Evolutionary conservation across 2,797 vertebrate species (phyloP).

Genomic region (Myotis vivesi): DNA sequence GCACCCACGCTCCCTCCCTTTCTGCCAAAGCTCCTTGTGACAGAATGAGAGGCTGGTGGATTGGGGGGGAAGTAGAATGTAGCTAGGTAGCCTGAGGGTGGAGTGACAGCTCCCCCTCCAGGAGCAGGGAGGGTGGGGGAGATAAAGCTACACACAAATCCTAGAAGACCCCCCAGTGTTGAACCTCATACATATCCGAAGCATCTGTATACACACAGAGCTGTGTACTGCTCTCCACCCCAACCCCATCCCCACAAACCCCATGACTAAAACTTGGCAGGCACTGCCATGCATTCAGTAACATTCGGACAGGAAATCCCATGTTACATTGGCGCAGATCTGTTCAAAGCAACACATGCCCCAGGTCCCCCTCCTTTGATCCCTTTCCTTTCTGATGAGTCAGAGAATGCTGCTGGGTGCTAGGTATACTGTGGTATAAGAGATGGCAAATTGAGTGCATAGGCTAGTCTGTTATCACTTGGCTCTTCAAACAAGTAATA

Average conservation of each 20-base stretch:
- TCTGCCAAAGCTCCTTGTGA: constrained; percentile 73
- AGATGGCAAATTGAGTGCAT: background rate
- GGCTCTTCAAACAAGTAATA: background rate
- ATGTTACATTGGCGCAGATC: background rate
- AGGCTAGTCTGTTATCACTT: background rate
- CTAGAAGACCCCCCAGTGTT: background rate
- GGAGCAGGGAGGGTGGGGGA: background rate
- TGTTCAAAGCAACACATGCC: background rate
- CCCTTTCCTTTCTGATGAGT: background rate
- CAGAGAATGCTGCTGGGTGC: background rate
- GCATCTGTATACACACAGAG: background rate
- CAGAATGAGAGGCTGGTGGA: constrained; percentile 45
- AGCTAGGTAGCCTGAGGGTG: background rate
- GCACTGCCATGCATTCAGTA: background rate
- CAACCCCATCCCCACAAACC: background rate
- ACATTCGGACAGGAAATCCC: background rate
- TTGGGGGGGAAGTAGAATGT: constrained; percentile 7
- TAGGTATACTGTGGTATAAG: background rate
- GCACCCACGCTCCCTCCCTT: constrained; percentile 76
- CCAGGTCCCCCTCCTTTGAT: background rate
- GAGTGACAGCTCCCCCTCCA: constrained; percentile 3
- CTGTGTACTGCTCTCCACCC: background rate
- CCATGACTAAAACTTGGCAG: background rate
- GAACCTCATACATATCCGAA: background rate
- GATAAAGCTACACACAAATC: background rate